Conservation (phyloP, 2,797 vertebrate species). For the Ara ararauna region DNA sequence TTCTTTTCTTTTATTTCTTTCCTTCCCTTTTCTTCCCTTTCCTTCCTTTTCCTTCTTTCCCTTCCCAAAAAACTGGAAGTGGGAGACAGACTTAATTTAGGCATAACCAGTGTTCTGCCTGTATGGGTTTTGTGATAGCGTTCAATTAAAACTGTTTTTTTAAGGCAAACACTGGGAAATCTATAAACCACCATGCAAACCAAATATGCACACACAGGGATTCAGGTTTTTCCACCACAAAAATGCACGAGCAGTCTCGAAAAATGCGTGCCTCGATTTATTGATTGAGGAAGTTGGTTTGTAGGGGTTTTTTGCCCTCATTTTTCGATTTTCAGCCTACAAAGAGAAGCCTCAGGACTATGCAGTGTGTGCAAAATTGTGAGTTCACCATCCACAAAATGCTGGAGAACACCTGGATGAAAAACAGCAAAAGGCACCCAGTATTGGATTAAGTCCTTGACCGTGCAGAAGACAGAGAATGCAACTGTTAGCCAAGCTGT, state of each 20-base stretch:
- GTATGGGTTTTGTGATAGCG: background rate
- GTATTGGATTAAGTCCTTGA: background rate
- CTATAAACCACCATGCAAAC: background rate
- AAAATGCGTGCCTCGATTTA: background rate
- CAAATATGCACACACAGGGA: background rate
- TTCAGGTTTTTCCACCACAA: background rate
- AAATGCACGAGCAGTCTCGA: background rate
- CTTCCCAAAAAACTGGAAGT: background rate
- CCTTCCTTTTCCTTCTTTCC: background rate
- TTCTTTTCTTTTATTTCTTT: too few species aligned
- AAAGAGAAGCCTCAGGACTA: background rate
- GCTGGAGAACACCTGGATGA: background rate
- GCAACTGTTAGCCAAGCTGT: background rate
- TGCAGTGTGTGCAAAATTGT: background rate
- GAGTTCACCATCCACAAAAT: background rate
- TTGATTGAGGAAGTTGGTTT: background rate
- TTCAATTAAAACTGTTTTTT: background rate
- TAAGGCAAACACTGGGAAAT: background rate
- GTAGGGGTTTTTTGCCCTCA: background rate
- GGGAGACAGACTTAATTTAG: background rate
- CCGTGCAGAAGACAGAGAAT: background rate
- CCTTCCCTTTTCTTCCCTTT: too few species aligned
- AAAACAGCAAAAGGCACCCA: background rate
- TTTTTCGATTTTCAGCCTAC: background rate
- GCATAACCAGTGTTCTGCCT: background rate